These are phyloP conservation scores for Manduca sexta DNA, from an alignment of 1,140 invertebrate species.

Conservation along the genomic window DNA sequence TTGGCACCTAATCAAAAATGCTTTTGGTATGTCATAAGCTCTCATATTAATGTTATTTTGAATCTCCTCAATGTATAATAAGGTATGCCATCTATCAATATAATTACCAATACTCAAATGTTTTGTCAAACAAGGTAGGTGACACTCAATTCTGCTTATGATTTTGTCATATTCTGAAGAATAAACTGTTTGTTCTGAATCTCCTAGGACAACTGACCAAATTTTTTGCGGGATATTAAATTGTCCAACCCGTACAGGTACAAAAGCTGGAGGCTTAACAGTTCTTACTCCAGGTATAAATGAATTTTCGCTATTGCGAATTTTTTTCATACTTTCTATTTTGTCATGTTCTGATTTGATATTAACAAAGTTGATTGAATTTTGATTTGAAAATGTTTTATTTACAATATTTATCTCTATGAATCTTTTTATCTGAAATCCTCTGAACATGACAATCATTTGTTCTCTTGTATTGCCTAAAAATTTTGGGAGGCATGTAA, in stretches of 20 bases:
- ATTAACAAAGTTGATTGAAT: slow-evolving; percentile 6
- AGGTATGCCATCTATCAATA: slow-evolving; percentile 77
- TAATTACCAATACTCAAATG: slow-evolving; percentile 75
- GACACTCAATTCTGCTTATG: slow-evolving; percentile 43
- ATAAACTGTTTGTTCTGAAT: slow-evolving; percentile 45
- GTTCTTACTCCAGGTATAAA: slow-evolving; percentile 75
- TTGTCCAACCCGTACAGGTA: slow-evolving; percentile 61
- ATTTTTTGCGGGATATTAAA: slow-evolving; percentile 76
- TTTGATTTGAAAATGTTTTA: slow-evolving; percentile 17
- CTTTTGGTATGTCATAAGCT: slow-evolving; percentile 80
- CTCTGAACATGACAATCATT: slow-evolving; percentile 48
- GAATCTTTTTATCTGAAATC: slow-evolving; percentile 54
- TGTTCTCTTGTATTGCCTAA: slow-evolving; percentile 49
- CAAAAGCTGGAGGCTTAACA: slow-evolving; percentile 73
- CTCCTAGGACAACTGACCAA: slow-evolving; percentile 66
- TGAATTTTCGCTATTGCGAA: slow-evolving; percentile 35
- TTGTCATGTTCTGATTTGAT: slow-evolving; percentile 15
- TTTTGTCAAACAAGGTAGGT: slow-evolving; percentile 69
- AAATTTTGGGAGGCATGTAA: slow-evolving; percentile 59
- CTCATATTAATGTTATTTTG: slow-evolving; percentile 77
- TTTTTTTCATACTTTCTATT: slow-evolving; percentile 33
- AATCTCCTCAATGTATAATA: slow-evolving; percentile 88
- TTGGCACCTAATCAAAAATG: slow-evolving; percentile 75
- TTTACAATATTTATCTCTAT: slow-evolving; percentile 49
- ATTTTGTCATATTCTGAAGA: slow-evolving; percentile 44